Evolutionary conservation across 2,113 vertebrate species (phyloP), one percentile per base, ranked within the genome.

Genomic region (Dromaius novaehollandiae): DNA sequence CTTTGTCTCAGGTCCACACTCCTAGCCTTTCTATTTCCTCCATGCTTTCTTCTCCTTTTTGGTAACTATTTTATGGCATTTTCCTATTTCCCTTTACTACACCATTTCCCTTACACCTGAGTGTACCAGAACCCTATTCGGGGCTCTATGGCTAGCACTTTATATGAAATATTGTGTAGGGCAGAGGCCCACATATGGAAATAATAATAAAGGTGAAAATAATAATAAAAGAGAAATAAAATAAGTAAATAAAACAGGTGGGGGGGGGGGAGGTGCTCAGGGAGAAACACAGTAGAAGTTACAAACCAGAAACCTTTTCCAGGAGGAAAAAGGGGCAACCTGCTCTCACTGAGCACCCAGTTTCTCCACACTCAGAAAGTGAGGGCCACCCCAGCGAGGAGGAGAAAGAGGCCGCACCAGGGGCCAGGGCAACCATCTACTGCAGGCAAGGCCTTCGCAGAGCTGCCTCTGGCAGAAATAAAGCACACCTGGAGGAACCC

Each of bases 391-490:
- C 10, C 42, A 10, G 42, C 42, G 42, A 10, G 42, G 42, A 13
- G 42, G n/a, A n/a, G n/a, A n/a, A 42, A 42, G 42, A 42, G 42
- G 42, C 42, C 42, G 42, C 42, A 42, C 10, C 42, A 36, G 8
- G 8, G 25, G 46, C 7, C 53, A 7, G 46, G 36, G 21, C 71
- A 36, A 8, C 38, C 5, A 11, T 40, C n/a, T 22, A 5, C 22
- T 24, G 1, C 26, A 22, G 11, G 44, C 25, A 4, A 28, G 26
- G 8, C 16, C 38, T 38, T 4, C 1, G 7, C 4, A 8, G 34
- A 2, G 48, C 1, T 6, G 22, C 9, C 4, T 12, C 48, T 3
- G 2, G 3, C 22, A 3, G 38, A 9, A 8, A 9, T 11, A 5
- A n/a, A 22, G 22, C 21, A 8, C 26, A 3, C 15, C 7, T 3